phyloP scores from a whole-genome alignment of 2,888 invertebrate genomes.

The Cetonia aurata region DNA sequence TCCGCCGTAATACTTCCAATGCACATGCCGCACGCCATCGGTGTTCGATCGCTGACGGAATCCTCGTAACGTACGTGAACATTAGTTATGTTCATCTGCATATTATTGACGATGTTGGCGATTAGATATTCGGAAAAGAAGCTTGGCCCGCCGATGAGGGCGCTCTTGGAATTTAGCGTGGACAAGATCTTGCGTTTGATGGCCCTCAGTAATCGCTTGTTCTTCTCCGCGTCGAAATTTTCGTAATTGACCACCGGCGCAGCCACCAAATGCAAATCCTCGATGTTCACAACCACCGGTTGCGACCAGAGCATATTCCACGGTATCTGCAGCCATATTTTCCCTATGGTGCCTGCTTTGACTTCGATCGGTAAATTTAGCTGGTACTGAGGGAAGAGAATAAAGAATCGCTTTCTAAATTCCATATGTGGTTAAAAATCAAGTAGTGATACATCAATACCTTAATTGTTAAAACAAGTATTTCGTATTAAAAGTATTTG shows the following conservation, averaged over 20 bases:
- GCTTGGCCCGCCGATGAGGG: constrained; percentile 74
- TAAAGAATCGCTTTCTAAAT: not conserved
- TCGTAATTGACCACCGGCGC: constrained; percentile 79
- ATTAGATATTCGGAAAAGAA: constrained; percentile 80
- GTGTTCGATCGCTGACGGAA: constrained; percentile 74
- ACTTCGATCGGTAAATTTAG: constrained; percentile 85
- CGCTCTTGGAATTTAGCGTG: constrained; percentile 73
- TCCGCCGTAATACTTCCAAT: constrained; percentile 83
- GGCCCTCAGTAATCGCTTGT: constrained; percentile 79
- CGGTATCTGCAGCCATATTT: constrained; percentile 80
- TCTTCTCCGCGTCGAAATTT: constrained; percentile 79
- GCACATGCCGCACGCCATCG: constrained; percentile 82
- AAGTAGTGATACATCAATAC: no score
- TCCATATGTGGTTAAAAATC: no score
- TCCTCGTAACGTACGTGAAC: constrained; percentile 88
- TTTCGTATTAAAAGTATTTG: no score
- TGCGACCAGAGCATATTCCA: constrained; percentile 83
- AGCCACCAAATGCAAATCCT: constrained; percentile 82
- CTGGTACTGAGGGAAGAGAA: constrained; percentile 75
- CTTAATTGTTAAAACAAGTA: no score
- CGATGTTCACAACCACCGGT: constrained; percentile 79
- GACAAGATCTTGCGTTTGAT: constrained; percentile 79
- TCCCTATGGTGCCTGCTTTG: constrained; percentile 83
- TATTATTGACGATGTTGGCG: constrained; percentile 82
- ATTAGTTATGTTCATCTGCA: constrained; percentile 83